Conservation (phyloP, 2,888 invertebrate species). For the Watsonalla binaria region DNA sequence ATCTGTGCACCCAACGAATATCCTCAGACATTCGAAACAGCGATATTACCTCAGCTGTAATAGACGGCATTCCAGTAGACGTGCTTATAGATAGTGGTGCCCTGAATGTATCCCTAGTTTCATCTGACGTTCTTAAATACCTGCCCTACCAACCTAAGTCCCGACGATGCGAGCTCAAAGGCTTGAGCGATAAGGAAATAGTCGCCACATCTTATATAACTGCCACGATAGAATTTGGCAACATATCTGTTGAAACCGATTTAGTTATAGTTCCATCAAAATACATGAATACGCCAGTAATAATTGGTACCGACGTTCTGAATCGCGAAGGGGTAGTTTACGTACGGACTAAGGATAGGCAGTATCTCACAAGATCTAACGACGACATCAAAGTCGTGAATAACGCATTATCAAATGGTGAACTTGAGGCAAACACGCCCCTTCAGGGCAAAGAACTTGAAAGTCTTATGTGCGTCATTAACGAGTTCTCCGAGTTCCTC, state of each 20-base stretch:
- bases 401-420: too few relatives aligned
- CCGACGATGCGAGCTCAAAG: conserved; percentile 1
- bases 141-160: conserved; percentile 8
- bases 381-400: background rate
- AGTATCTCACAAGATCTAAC: conserved; percentile 7
- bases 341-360: conserved; percentile 9
- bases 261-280: conserved; percentile 13
- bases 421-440: too few relatives aligned
- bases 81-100: conserved; percentile 20
- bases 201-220: conserved; percentile 13
- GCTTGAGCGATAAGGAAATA: conserved; percentile 19
- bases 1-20: conserved; percentile 7
- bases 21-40: background rate
- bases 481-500: too few relatives aligned
- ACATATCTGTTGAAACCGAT: conserved; percentile 8
- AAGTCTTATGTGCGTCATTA: too few relatives aligned
- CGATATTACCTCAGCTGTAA: conserved; percentile 14
- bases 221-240: conserved; percentile 11
- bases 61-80: conserved; percentile 18
- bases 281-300: conserved; percentile 15
- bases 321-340: conserved; percentile 19
- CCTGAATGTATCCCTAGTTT: conserved; percentile 15
- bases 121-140: conserved; percentile 9
- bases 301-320: conserved; percentile 21
- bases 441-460: too few relatives aligned